Evolutionary conservation across 2,113 vertebrate genomes (phyloP), one percentile per base, ranked within the genome.

Genomic region (Gobio gobio): DNA sequence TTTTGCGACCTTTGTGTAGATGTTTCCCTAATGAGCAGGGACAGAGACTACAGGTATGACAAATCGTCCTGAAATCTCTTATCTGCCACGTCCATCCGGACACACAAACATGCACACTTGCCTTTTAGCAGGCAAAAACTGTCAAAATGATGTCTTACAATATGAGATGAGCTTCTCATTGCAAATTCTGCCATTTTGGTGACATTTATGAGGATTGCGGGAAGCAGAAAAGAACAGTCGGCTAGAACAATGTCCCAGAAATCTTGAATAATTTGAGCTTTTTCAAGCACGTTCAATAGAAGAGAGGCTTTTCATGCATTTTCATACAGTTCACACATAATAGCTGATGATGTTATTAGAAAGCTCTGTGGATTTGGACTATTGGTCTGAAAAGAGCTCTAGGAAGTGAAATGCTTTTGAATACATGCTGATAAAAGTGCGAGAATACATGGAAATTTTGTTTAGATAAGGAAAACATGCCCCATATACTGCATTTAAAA

Each of bases 161-260:
- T 45, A 61, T 8, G 56, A 40, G 77, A 49, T 47, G 16, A 10
- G 59, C 29, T 84, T 49, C 29, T 77, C 29, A n/a, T n/a, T 66
- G 6, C 24, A 47, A 59, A 76, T 54, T 51, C 61, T 85, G 43
- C 33, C 61, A 56, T 66, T 72, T 58, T 43, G 45, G 45, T 85
- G 75, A 83, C 78, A 81, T 68, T 86, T 83, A n/a, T 83, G 74
- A 87, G 1, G 59, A 66, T 81, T 54, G 61, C 14, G 78, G 24
- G 24, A 66, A 81, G 78, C 45, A 51, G 45, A 22, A 51, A 10
- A 68, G 59, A 64, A 76, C 74, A 29, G 73, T 29, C 4, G 58
- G 13, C 14, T 64, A 10, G 61, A 81, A 81, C 24, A 47, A 68
- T 68, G 61, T 80, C 58, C 56, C 5, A 24, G n/a, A 64, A 80